phyloP scores from a whole-genome alignment of 2,113 vertebrate genomes.

The Ptilonorhynchus violaceus region DNA sequence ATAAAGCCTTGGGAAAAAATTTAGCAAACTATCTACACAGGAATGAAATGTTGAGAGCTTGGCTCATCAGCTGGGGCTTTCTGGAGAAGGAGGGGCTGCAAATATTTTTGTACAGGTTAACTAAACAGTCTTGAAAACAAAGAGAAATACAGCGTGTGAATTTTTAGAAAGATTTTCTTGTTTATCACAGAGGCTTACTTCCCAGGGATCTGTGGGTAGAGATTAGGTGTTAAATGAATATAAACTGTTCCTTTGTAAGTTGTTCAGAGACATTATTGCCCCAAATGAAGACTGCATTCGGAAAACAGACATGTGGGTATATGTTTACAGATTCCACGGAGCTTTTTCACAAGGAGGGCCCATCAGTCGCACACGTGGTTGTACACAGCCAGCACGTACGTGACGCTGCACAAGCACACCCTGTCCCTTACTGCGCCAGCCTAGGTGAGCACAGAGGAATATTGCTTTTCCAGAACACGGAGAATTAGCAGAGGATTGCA shows the following conservation, averaged over 20 bases:
- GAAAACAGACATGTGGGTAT: background rate
- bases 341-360: background rate
- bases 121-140: background rate
- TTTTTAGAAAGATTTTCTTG: conserved; percentile 25
- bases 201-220: background rate
- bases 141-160: conserved; percentile 11
- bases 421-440: fast-evolving
- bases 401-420: background rate
- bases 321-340: background rate
- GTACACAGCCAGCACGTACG: fast-evolving
- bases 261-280: background rate
- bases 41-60: conserved; percentile 76
- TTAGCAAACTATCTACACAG: conserved; percentile 69
- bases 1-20: conserved; percentile 76
- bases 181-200: background rate
- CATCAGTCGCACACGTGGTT: background rate
- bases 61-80: conserved; percentile 65
- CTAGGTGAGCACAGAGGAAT: background rate
- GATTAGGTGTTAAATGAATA: background rate
- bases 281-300: background rate
- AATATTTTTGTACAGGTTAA: conserved; percentile 53
- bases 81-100: conserved; percentile 46
- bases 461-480: background rate
- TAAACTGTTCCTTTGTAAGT: background rate
- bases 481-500: background rate